Evolutionary conservation across 2,888 invertebrate genomes (phyloP).

Genomic region (Habrosyne pyritoides): DNA sequence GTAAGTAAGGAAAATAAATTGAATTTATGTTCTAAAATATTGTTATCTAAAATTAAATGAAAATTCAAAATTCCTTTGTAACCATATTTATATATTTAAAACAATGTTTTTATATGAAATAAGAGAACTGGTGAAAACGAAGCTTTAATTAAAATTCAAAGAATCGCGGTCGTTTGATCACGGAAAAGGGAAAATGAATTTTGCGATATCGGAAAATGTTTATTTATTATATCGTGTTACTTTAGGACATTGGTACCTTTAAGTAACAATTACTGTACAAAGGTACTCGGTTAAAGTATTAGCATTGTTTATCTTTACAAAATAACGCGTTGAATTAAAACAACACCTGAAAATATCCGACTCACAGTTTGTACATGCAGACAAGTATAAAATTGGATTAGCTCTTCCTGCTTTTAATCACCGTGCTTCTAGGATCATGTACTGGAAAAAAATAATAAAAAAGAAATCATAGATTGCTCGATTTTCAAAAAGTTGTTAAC

Average conservation of each 20-base stretch:
- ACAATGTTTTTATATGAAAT: background rate
- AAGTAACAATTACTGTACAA: slow-evolving; percentile 2
- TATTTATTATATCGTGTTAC: slow-evolving; percentile 8
- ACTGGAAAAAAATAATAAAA: too few relatives aligned
- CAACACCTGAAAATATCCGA: slow-evolving; percentile 52
- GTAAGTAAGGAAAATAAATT: too few relatives aligned
- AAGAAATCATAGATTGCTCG: too few relatives aligned
- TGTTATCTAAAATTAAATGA: background rate
- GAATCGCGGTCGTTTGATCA: slow-evolving; percentile 4
- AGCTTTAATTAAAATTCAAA: slow-evolving; percentile 6
- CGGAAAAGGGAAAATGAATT: background rate
- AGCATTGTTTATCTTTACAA: slow-evolving; percentile 1
- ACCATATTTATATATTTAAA: background rate
- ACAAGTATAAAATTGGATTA: slow-evolving; percentile 18
- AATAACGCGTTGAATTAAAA: slow-evolving; percentile 54
- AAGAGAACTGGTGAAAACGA: background rate
- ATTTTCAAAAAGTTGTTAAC: too few relatives aligned
- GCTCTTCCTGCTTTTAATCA: too few relatives aligned
- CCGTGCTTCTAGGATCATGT: too few relatives aligned
- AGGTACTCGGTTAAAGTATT: background rate
- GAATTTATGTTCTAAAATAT: too few relatives aligned
- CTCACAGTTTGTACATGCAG: slow-evolving; percentile 38
- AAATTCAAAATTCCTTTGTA: background rate
- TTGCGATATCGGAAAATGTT: slow-evolving; percentile 1
- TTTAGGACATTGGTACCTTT: background rate